Conservation (phyloP, 2,888 invertebrate species). For the Gerris lacustris region DNA sequence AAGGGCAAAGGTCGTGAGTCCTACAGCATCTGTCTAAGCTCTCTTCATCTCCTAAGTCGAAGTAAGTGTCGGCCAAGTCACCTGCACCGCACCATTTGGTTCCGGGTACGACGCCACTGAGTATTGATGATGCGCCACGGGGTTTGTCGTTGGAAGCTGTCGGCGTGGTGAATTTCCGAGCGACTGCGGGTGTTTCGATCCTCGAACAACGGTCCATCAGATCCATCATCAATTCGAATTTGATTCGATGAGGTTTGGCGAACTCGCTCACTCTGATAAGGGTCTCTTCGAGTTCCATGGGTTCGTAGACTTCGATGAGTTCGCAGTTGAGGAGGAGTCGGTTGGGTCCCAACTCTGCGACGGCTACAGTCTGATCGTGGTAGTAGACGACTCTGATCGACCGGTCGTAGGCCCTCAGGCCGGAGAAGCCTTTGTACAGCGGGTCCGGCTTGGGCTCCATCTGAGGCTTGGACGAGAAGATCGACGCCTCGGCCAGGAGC, state of each 20-base stretch:
- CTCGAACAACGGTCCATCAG: slow-evolving; percentile 69
- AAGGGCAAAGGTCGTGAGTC: slow-evolving; percentile 80
- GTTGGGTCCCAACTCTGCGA: slow-evolving; percentile 61
- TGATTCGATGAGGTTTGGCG: slow-evolving; percentile 25
- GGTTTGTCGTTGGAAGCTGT: not conserved
- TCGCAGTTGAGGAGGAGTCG: slow-evolving; percentile 41
- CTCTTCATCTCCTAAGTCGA: slow-evolving; percentile 64
- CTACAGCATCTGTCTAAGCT: slow-evolving; percentile 71
- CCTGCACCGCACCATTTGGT: slow-evolving; percentile 90
- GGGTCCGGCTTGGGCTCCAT: slow-evolving; percentile 32
- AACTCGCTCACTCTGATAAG: slow-evolving; percentile 8
- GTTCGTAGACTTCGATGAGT: slow-evolving; percentile 59
- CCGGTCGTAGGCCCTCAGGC: slow-evolving; percentile 50
- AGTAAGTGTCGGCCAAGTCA: slow-evolving; percentile 70
- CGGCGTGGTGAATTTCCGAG: slow-evolving; percentile 6
- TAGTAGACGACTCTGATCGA: slow-evolving; percentile 51
- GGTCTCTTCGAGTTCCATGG: not conserved
- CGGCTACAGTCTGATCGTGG: slow-evolving; percentile 70
- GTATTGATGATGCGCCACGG: slow-evolving; percentile 39
- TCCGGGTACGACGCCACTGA: slow-evolving; percentile 73
- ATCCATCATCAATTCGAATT: slow-evolving; percentile 57
- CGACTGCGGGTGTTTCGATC: slow-evolving; percentile 39
- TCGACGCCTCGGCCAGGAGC: slow-evolving; percentile 11
- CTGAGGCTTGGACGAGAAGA: slow-evolving; percentile 16
- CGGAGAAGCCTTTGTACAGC: slow-evolving; percentile 48